phyloP scores from a whole-genome alignment of 2,113 vertebrate species.

The Casuarius casuarius region DNA sequence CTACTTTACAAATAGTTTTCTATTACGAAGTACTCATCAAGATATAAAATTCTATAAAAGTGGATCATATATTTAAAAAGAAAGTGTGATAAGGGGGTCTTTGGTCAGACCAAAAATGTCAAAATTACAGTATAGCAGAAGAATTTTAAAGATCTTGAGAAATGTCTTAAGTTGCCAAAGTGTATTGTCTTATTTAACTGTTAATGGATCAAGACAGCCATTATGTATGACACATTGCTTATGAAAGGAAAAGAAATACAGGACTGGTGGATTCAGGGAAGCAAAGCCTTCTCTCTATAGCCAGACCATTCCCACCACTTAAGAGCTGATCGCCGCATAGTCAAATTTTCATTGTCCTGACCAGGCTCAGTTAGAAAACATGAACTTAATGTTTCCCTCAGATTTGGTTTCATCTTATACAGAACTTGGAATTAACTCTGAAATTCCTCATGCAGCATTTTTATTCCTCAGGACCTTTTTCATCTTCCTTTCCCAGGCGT shows the following conservation, averaged over 20 bases:
- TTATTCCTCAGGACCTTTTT: neutral
- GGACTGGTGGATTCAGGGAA: neutral
- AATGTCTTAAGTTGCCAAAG: neutral
- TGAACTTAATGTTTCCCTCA: neutral
- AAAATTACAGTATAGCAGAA: neutral
- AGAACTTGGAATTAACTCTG: neutral
- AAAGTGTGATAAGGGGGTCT: neutral
- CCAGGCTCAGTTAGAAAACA: neutral
- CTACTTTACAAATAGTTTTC: neutral
- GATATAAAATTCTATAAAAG: neutral
- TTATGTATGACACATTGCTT: accelerated
- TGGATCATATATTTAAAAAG: neutral
- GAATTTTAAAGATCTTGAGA: neutral
- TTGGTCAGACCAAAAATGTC: neutral
- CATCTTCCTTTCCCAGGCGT: neutral
- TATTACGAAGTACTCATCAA: neutral
- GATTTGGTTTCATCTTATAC: neutral
- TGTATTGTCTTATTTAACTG: neutral
- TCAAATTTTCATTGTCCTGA: neutral
- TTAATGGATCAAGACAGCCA: neutral
- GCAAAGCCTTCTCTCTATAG: neutral
- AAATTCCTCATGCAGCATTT: neutral
- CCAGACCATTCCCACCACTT: neutral
- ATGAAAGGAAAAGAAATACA: neutral
- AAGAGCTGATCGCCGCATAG: neutral